These are phyloP conservation scores for Zaprionus taronus DNA, from an alignment of 1,140 invertebrate genomes.

Conservation along the genomic window DNA sequence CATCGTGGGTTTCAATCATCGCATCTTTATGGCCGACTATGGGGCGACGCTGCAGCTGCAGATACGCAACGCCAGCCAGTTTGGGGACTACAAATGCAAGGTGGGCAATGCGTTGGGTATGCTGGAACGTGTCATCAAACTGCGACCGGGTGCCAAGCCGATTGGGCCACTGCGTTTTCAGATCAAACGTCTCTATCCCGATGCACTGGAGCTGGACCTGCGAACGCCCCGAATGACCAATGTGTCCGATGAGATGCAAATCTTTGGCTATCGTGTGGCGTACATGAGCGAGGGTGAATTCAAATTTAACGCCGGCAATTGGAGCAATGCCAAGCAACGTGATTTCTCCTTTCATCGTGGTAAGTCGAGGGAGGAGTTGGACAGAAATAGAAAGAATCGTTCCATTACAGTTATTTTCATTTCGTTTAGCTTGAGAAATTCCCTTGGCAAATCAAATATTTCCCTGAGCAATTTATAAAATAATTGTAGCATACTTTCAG, in stretches of 20 bases:
- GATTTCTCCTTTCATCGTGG: slow-evolving; percentile 77
- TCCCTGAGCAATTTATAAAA: not conserved
- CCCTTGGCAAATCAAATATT: not conserved
- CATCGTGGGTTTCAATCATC: slow-evolving; percentile 78
- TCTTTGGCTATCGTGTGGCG: slow-evolving; percentile 78
- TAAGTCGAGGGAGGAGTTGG: slow-evolving; percentile 28
- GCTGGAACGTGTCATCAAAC: slow-evolving; percentile 85
- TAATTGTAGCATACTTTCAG: not conserved
- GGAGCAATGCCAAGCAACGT: slow-evolving; percentile 75
- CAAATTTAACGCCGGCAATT: slow-evolving; percentile 75
- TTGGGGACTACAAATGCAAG: slow-evolving; percentile 86
- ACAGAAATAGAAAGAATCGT: not conserved
- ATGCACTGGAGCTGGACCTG: slow-evolving; percentile 84
- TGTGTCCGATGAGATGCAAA: slow-evolving; percentile 77
- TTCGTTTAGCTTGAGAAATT: not conserved
- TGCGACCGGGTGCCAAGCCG: slow-evolving; percentile 85
- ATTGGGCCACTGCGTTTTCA: slow-evolving; percentile 81
- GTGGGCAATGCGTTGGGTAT: slow-evolving; percentile 86
- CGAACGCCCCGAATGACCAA: slow-evolving; percentile 65
- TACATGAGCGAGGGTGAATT: slow-evolving; percentile 77
- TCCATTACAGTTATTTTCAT: not conserved
- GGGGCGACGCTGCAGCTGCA: slow-evolving; percentile 85
- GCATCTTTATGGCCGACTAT: slow-evolving; percentile 83
- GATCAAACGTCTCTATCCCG: slow-evolving; percentile 72
- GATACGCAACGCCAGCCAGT: slow-evolving; percentile 84